phyloP scores from a whole-genome alignment of 2,113 vertebrate genomes.

The Sinocyclocheilus grahami region DNA sequence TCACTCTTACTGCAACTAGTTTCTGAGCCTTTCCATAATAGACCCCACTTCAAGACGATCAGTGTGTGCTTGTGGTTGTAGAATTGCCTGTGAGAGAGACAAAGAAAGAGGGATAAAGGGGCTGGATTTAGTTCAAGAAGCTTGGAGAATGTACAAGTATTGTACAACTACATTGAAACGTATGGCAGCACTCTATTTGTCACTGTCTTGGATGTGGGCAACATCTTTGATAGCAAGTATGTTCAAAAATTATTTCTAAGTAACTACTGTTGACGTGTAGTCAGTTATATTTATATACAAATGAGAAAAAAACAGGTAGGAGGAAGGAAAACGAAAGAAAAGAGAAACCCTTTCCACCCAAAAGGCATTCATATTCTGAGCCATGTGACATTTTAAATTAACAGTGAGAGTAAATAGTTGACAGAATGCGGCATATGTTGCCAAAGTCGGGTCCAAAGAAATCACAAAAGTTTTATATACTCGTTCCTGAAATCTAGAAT shows the following conservation, averaged over 20 bases:
- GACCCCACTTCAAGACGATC: constrained; percentile 41
- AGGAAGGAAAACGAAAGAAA: background rate
- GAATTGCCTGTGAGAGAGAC: constrained; percentile 51
- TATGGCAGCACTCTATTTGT: constrained; percentile 52
- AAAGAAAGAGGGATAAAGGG: constrained; percentile 36
- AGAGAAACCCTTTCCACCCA: constrained; percentile 3
- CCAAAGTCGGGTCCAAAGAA: constrained; percentile 30
- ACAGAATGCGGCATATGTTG: constrained; percentile 6
- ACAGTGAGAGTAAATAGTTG: constrained; percentile 27
- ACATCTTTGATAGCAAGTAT: constrained; percentile 33
- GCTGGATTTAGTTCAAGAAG: constrained; percentile 63
- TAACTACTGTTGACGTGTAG: background rate
- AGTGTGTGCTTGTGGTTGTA: constrained; percentile 50
- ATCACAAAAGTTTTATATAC: constrained; percentile 27
- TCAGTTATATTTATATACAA: constrained; percentile 7
- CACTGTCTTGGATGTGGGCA: constrained; percentile 39
- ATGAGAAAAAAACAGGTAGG: background rate
- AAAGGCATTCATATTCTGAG: constrained; percentile 16
- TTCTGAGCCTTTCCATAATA: constrained; percentile 43
- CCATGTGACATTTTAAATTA: constrained; percentile 38
- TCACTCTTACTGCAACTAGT: background rate
- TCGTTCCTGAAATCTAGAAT: constrained; percentile 28
- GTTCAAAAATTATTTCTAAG: constrained; percentile 33
- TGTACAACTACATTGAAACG: constrained; percentile 66
- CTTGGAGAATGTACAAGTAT: constrained; percentile 62